These are phyloP conservation scores for Perdix hodgsoniae DNA, from an alignment of 2,797 vertebrate species.

Conservation along the genomic window DNA sequence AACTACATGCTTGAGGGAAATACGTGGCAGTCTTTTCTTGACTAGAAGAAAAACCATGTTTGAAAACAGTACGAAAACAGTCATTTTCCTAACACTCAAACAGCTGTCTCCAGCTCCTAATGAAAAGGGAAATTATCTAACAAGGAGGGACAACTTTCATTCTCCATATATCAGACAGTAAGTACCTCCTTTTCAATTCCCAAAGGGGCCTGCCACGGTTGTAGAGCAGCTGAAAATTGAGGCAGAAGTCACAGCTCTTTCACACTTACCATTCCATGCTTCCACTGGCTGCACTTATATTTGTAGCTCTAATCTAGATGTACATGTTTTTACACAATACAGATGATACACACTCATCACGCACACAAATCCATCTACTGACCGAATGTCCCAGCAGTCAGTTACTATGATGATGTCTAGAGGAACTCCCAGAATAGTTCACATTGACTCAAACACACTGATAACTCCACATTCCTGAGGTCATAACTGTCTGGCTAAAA, in stretches of 20 bases:
- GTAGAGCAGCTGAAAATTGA: not conserved
- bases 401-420: not conserved
- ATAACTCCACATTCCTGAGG: not conserved
- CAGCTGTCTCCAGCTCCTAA: not conserved
- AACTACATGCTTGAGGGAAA: not conserved
- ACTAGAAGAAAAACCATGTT: not conserved
- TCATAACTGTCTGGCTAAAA: not conserved
- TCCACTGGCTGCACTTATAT: not conserved
- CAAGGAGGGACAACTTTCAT: not conserved
- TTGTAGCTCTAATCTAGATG: too few relatives aligned
- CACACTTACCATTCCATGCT: not conserved
- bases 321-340: not conserved
- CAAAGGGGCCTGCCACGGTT: not conserved
- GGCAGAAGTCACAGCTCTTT: not conserved
- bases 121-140: not conserved
- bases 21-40: not conserved
- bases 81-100: not conserved
- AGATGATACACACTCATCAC: not conserved
- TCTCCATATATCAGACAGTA: not conserved
- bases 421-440: not conserved
- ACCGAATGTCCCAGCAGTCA: not conserved
- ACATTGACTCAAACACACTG: not conserved
- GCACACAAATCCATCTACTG: accelerated
- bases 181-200: not conserved
- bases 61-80: not conserved